These are phyloP conservation scores for Trochalopteron elliotii DNA, from an alignment of 2,113 vertebrate genomes.

Conservation along the genomic window DNA sequence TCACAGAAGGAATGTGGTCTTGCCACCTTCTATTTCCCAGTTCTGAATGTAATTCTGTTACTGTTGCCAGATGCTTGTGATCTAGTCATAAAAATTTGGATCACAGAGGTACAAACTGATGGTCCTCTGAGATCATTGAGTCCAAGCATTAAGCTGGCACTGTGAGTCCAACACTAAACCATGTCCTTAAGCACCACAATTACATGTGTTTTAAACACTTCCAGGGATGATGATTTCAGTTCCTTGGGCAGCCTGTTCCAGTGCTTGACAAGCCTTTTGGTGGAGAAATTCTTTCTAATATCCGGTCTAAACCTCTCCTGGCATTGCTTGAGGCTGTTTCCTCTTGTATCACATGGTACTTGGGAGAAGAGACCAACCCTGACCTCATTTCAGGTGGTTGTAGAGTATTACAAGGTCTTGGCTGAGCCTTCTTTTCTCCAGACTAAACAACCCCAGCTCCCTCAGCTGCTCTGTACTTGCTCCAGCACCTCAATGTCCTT, in stretches of 20 bases:
- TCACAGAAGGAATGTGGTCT: not conserved
- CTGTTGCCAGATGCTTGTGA: not conserved
- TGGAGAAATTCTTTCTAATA: not conserved
- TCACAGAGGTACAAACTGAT: not conserved
- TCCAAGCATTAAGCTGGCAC: not conserved
- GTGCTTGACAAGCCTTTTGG: not conserved
- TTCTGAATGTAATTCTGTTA: not conserved
- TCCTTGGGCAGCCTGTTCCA: not conserved
- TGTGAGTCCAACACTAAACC: not conserved
- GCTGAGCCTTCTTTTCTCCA: not conserved
- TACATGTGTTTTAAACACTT: not conserved
- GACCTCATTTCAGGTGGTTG: not conserved
- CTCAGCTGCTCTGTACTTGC: not conserved
- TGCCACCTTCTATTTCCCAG: not conserved
- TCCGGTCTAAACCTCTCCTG: not conserved
- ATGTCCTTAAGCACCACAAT: not conserved
- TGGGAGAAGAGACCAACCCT: not conserved
- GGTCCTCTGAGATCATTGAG: not conserved
- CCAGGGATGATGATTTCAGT: not conserved
- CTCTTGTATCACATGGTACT: not conserved
- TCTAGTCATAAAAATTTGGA: not conserved
- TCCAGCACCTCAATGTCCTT: not conserved
- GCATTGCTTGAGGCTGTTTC: not conserved
- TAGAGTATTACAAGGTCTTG: fast-evolving
- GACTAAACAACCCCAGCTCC: not conserved